Evolutionary conservation across 2,113 vertebrate species (phyloP), one percentile per base, ranked within the genome.

Genomic region (Myotis yumanensis): DNA sequence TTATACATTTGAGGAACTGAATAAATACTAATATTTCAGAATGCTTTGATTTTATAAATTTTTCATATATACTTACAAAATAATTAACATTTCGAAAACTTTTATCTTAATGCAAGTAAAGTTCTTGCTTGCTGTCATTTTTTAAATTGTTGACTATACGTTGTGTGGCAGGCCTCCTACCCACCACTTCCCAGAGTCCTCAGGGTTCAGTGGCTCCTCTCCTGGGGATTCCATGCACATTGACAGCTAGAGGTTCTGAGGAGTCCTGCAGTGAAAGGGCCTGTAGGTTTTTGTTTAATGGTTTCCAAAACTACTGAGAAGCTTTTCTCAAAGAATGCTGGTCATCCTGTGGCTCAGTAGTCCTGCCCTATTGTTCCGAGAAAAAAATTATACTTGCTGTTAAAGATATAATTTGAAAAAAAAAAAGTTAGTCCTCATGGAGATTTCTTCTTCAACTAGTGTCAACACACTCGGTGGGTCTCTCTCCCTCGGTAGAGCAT

Each of bases 381-480:
- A 72, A n/a, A n/a, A n/a, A 40, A n/a, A 1, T 48, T 14, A 0
- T 16, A n/a, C 62, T 57, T 10, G 1, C 37, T 40, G 0, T 54
- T 35, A 23, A 20, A 57, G 40, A 16, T 30, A 2, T 4, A n/a
- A 35, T 30, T 37, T 40, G 22, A n/a, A 30, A 68, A 48, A 46
- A 73, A 57, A 25, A 32, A 11, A 0, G 1, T 23, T 3, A 4
- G n/a, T 75, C 87, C 59, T 25, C 14, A 0, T 0, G 15, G 62
- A 20, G 28, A 48, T 0, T 51, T 43, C 48, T n/a, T 10, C 17
- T 48, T 17, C 46, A 8, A 2, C 69, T 8, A 5, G 46, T 40
- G 5, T 57, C 6, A 2, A 3, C 62, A 4, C 16, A 1, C 11
- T 57, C 4, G 0, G n/a, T 3, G 0, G 28, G n/a, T 4, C 11